Base-by-base conservation (phyloP, 2,113 vertebrate species). In the Nothobranchius furzeri region DNA sequence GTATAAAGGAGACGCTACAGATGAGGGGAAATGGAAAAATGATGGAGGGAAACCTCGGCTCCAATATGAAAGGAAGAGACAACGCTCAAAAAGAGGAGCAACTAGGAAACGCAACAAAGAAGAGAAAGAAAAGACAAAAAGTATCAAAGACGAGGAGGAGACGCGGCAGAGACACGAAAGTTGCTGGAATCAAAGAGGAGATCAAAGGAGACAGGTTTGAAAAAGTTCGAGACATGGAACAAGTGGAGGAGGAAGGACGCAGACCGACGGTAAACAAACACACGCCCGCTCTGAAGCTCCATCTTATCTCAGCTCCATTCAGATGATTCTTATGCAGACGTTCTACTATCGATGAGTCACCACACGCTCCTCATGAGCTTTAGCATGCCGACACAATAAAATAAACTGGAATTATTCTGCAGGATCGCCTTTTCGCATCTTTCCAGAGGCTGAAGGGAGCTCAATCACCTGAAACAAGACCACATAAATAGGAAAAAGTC, bases 231-330 rank as follows among this genome's bases (percentile, higher is more conserved):
- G 52, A 73, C 20, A 51, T 7, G 8, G 69, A 60, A 69, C 12
- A 46, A 54, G 46, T 64, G 14, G 17, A 63, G 45, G 59, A 57
- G 47, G 30, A 65, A 48, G 67, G 49, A 50, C 68, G 80, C 73
- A 87, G 76, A 75, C 84, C 81, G 83, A 87, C 57, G 6, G 81
- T 89, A 88, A 89, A 88, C 78, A 88, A 85, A 88, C 78, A 79
- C 79, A 88, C 81, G 1, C 87, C 82, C 81, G 71, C 82, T 88
- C 84, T 89, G 85, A 76, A 76, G 73, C 79, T 85, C 79, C 30
- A 75, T 75, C 83, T 83, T 84, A 85, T 87, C 77, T 69, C 45
- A 4, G 64, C 73, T 57, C 3, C 2, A 2, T 64, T 66, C 59
- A 50, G 63, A 69, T 56, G 64, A 30, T 49, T 70, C 73, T 75